Percentiles rank a stretch among this genome's conserved stretches.
phyloP scores from a whole-genome alignment of 2,888 invertebrate species.

The Drosophila falleni region DNA sequence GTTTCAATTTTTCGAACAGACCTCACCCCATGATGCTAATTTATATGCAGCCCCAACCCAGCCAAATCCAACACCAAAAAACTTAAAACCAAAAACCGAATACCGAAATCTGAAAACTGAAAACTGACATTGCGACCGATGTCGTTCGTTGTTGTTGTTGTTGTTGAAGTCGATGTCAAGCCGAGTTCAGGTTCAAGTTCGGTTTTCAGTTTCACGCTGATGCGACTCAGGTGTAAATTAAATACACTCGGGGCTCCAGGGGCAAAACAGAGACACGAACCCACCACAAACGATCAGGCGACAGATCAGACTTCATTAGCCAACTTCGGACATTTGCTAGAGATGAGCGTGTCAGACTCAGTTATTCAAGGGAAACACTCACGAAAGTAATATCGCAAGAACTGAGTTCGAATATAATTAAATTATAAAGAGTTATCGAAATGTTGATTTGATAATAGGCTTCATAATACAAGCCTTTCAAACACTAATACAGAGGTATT shows the following conservation, averaged over 20 bases:
- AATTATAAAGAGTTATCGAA: background rate
- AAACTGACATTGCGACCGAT: conserved; percentile 29
- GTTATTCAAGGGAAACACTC: background rate
- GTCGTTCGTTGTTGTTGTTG: conserved; percentile 17
- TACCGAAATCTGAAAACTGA: conserved; percentile 21
- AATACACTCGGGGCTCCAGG: conserved; percentile 62
- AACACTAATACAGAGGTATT: no score
- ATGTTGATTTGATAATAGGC: background rate
- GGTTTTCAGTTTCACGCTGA: conserved; percentile 66
- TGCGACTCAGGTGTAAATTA: conserved; percentile 77
- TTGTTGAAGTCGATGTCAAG: conserved; percentile 55
- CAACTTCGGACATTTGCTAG: conserved; percentile 19
- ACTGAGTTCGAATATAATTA: background rate
- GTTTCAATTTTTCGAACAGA: conserved; percentile 66
- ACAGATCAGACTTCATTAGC: conserved; percentile 75
- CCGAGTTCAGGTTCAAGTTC: conserved; percentile 76
- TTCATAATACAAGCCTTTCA: background rate
- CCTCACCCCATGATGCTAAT: conserved; percentile 81
- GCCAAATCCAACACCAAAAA: conserved; percentile 23
- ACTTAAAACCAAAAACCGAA: conserved; percentile 31
- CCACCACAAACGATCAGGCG: conserved; percentile 35
- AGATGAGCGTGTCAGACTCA: conserved; percentile 20
- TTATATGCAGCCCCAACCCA: conserved; percentile 69
- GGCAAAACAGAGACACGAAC: conserved; percentile 33
- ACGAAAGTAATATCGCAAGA: conserved; percentile 6